Percentiles rank a stretch among this genome's conserved stretches.
phyloP scores from a whole-genome alignment of 1,140 invertebrate species.

The Ceratoteleas bidentatus region DNA sequence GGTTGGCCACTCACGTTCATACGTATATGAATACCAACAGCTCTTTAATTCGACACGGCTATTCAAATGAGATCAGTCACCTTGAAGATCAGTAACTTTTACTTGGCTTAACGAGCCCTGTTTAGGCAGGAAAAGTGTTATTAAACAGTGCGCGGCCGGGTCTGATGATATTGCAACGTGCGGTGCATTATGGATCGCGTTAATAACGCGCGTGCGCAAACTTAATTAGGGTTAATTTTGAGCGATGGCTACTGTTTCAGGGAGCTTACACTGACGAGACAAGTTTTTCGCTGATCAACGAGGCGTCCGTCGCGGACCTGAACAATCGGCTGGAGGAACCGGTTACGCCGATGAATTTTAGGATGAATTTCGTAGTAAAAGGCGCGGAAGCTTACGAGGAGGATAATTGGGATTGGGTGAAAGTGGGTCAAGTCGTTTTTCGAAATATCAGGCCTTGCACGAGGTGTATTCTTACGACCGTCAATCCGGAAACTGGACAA shows the following conservation, averaged over 20 bases:
- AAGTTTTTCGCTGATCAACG: slow-evolving; percentile 84
- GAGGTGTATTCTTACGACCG: slow-evolving; percentile 84
- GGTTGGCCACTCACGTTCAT: slow-evolving; percentile 16
- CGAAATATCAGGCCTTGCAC: slow-evolving; percentile 85
- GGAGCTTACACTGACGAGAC: slow-evolving; percentile 84
- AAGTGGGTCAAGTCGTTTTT: slow-evolving; percentile 84
- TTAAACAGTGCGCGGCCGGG: slow-evolving; percentile 7
- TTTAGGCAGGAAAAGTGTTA: slow-evolving; percentile 33
- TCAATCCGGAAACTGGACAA: slow-evolving; percentile 82
- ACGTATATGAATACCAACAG: slow-evolving; percentile 14
- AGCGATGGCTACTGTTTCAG: slow-evolving; percentile 70
- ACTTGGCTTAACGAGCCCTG: slow-evolving; percentile 27
- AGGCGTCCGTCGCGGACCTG: slow-evolving; percentile 84
- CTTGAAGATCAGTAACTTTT: slow-evolving; percentile 49
- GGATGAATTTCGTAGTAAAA: slow-evolving; percentile 86
- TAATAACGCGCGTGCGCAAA: background rate
- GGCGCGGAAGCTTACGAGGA: slow-evolving; percentile 85
- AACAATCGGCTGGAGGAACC: slow-evolving; percentile 82
- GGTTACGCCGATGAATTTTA: slow-evolving; percentile 83
- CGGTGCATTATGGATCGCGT: slow-evolving; percentile 9
- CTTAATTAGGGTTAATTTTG: slow-evolving; percentile 5
- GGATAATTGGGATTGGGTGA: slow-evolving; percentile 86
- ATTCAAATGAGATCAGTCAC: slow-evolving; percentile 52
- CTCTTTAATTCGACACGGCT: slow-evolving; percentile 14
- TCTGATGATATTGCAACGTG: slow-evolving; percentile 18